These are phyloP conservation scores for Gadus macrocephalus DNA, from an alignment of 2,113 vertebrate species.

Conservation along the genomic window DNA sequence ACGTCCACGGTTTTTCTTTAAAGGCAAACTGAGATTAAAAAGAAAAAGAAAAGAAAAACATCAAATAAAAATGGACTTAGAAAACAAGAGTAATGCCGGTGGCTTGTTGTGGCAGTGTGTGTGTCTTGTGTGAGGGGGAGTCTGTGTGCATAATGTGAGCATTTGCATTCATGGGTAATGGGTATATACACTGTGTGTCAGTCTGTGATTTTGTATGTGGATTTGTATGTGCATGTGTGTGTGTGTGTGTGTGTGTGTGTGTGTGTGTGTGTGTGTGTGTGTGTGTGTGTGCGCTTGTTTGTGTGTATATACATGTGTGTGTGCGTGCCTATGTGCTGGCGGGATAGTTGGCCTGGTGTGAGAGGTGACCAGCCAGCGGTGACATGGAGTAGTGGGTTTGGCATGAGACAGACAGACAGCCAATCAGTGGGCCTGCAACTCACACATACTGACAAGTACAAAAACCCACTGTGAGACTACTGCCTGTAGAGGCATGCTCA, in stretches of 20 bases:
- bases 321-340: neutral
- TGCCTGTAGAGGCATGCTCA: neutral
- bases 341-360: neutral
- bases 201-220: no score
- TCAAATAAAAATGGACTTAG: neutral
- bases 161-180: no score
- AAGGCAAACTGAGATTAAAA: neutral
- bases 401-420: neutral
- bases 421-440: neutral
- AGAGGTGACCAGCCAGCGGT: neutral
- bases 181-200: no score
- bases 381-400: neutral
- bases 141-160: neutral
- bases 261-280: slow-evolving; percentile 6
- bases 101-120: slow-evolving; percentile 1
- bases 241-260: neutral
- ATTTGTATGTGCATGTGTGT: no score
- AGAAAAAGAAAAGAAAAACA: neutral
- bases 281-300: neutral
- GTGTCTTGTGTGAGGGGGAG: neutral
- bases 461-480: neutral
- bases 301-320: slow-evolving; percentile 1
- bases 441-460: neutral
- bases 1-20: neutral
- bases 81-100: neutral